Percentiles rank a stretch among this genome's conserved stretches.
phyloP scores from a whole-genome alignment of 2,888 invertebrate genomes.

The Panzeria rudis region DNA sequence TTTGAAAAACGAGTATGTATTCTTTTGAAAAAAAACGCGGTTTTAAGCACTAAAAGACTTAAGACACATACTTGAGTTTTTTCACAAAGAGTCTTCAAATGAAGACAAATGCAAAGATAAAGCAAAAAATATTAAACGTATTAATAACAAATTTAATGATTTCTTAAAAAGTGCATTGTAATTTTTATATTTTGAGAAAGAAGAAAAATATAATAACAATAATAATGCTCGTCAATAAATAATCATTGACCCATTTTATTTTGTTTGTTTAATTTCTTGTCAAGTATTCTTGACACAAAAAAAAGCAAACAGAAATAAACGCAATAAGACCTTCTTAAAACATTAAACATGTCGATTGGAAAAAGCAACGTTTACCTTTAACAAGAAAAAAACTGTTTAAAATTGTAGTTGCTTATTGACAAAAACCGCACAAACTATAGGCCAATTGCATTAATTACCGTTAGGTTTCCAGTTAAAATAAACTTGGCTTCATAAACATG shows the following conservation, averaged over 20 bases:
- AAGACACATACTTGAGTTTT: too few relatives aligned
- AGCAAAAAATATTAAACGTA: constrained; percentile 3
- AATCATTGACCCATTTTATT: constrained; percentile 62
- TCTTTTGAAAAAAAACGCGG: too few relatives aligned
- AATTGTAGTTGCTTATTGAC: constrained; percentile 6
- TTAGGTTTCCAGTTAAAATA: constrained; percentile 76
- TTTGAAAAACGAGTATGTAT: too few relatives aligned
- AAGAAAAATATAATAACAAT: not conserved
- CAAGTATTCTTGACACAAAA: constrained; percentile 78
- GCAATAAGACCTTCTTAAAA: constrained; percentile 58
- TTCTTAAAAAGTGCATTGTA: not conserved
- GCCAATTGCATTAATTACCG: constrained; percentile 82
- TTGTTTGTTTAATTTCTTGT: constrained; percentile 32
- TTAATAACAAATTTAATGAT: constrained; percentile 39
- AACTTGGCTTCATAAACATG: constrained; percentile 50
- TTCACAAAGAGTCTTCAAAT: too few relatives aligned
- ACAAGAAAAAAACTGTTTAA: constrained; percentile 2
- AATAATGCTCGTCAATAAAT: not conserved
- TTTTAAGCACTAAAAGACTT: too few relatives aligned
- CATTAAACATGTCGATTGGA: constrained; percentile 2
- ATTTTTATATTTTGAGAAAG: not conserved
- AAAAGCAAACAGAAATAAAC: constrained; percentile 36
- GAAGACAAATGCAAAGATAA: constrained; percentile 22
- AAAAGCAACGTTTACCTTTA: constrained; percentile 40
- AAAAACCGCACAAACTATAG: constrained; percentile 71